Base-by-base conservation (phyloP, 2,888 invertebrate genomes). In the Microctonus brassicae region DNA sequence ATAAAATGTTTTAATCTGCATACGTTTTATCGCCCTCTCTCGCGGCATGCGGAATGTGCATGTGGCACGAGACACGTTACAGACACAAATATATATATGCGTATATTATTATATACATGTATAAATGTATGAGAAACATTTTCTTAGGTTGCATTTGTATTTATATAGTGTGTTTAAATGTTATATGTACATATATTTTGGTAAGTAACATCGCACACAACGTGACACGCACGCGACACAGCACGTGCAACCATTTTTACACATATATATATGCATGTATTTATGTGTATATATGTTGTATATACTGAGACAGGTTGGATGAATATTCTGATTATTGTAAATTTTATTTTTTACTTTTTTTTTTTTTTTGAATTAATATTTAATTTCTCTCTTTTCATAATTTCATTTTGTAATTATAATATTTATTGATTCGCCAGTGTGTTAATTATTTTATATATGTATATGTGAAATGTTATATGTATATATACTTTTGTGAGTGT, bases 1-100 rank as follows among this genome's bases (percentile, higher is more conserved):
- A 87, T 86, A 86, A 86, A 87, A 87, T 86, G 86, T 86, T 86
- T 87, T 86, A 86, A 87, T 87, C 86, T 86, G 86, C 87, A 86
- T 86, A 86, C 86, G 86, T 85, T 86, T 87, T 86, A 86, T 87
- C 86, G 84, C 82, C 82, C 85, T 85, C 85, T 85, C 80, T 80
- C 81, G 81, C 81, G 80, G 83, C 81, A 81, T 81, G 83, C 83
- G 82, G 82, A 84, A 83, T 83, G 83, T 80, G 80, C 79, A 81
- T 78, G 77, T 80, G 82, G 81, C 84, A 83, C 83, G 83, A 83
- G 83, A 84, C 84, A 82, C 82, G 83, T 77, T 76, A 78, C 81
- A 80, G 80, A 79, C 80, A 79, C 77, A 70, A 53, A 36, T 26
- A 58, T 42, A 58, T 42, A 69, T 9, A 39, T 34, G 7, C 3